Evolutionary conservation across 2,113 vertebrate species (phyloP).

Genomic region (Oryzias woworae): DNA sequence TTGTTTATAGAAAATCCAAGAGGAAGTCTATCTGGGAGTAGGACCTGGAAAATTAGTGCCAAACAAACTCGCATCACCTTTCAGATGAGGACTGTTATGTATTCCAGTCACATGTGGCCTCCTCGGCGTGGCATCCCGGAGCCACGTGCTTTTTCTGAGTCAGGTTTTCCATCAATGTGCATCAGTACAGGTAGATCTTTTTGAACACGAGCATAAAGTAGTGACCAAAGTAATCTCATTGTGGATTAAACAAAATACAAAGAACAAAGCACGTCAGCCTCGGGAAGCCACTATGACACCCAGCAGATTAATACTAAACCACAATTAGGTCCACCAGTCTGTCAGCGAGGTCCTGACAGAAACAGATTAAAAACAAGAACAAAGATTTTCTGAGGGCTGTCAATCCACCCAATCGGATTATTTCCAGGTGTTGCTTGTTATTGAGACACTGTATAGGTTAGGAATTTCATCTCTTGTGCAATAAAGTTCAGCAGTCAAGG

Average conservation of each 20-base stretch:
- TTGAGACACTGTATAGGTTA: slow-evolving; percentile 4
- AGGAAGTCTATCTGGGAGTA: not conserved
- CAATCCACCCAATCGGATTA: slow-evolving; percentile 34
- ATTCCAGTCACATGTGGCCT: slow-evolving; percentile 7
- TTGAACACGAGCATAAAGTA: slow-evolving; percentile 20
- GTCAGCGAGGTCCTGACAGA: slow-evolving; percentile 26
- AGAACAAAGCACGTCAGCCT: slow-evolving; percentile 18
- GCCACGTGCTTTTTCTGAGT: slow-evolving; percentile 21
- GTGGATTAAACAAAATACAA: slow-evolving; percentile 47
- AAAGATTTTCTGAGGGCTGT: slow-evolving; percentile 29
- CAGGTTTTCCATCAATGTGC: slow-evolving; percentile 1
- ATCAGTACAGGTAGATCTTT: slow-evolving; percentile 18
- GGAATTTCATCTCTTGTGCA: slow-evolving; percentile 16
- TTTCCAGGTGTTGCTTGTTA: slow-evolving; percentile 24
- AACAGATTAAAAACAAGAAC: slow-evolving; percentile 56
- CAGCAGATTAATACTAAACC: slow-evolving; percentile 47
- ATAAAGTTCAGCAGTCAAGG: slow-evolving; percentile 9
- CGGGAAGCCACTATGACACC: slow-evolving; percentile 26
- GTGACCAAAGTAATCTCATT: slow-evolving; percentile 39
- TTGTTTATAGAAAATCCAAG: not conserved
- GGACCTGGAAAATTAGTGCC: not conserved
- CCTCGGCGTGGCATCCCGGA: not conserved
- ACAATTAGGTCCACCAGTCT: slow-evolving; percentile 26
- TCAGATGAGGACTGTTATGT: not conserved
- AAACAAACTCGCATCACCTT: not conserved